A percentile compares a stretch with the other conserved stretches of the same genome.
These are phyloP conservation scores for Drosophila mojavensis DNA, from an alignment of 1,140 invertebrate genomes.

Conservation along the genomic window DNA sequence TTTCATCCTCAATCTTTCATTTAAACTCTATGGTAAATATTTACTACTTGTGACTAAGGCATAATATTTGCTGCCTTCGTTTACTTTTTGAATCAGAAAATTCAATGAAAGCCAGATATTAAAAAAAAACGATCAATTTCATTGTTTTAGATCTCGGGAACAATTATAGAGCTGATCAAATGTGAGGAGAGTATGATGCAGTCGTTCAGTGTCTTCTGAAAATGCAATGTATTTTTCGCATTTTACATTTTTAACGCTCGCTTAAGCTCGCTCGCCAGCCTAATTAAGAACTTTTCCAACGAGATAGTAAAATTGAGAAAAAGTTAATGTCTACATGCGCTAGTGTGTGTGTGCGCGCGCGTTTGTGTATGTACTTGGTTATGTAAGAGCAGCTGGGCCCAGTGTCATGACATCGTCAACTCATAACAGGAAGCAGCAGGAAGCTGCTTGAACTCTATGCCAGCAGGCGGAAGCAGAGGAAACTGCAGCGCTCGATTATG, in stretches of 20 bases:
- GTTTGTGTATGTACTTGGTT: conserved; percentile 16
- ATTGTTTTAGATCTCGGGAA: no score
- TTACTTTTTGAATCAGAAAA: no score
- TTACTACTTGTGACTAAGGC: no score
- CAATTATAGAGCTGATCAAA: no score
- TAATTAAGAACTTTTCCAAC: conserved; percentile 70
- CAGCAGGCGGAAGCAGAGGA: conserved; percentile 61
- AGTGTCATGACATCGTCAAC: conserved; percentile 36
- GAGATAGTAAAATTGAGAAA: conserved; percentile 1
- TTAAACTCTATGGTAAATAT: no score
- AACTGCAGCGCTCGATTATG: conserved; percentile 75
- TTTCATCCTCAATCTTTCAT: no score
- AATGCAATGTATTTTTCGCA: not conserved
- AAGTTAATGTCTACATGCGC: conserved; percentile 2
- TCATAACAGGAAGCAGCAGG: conserved; percentile 43
- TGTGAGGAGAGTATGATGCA: no score
- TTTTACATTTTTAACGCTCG: conserved; percentile 3
- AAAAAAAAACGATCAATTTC: no score
- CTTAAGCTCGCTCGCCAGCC: conserved; percentile 40
- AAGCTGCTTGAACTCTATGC: conserved; percentile 26
- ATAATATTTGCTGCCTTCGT: no score
- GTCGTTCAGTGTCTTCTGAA: not conserved
- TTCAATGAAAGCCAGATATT: no score
- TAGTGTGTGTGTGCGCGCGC: not conserved
- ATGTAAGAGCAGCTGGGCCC: conserved; percentile 30